Base-by-base conservation (phyloP, 2,888 invertebrate species). In the Camponotus fellah region DNA sequence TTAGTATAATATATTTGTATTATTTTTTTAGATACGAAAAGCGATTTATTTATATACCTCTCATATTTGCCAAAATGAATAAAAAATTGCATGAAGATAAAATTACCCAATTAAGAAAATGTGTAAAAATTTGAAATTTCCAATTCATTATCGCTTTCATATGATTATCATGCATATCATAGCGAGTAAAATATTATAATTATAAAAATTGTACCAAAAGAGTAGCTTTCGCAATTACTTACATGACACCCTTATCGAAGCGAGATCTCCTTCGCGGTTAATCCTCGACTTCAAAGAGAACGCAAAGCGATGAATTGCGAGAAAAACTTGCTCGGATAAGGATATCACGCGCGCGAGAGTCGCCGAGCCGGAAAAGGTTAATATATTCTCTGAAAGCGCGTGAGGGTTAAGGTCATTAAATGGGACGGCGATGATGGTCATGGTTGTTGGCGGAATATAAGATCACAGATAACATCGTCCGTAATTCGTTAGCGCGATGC, bases 351-450 rank as follows among this genome's bases (percentile, higher is more conserved):
- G 68, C 12, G 43, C 53, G 2, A 21, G 8, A 53, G 21, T 34
- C 21, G 58, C 17, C 37, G 34, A 26, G 46, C 17, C 8, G 60
- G 58, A 69, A 79, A 43, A 77, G 58, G 21, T 46, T 60, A 56
- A 71, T 58, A 71, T 26, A 71, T 71, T 71, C 71, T 68, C 32
- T 43, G 68, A 2, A 32, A 8, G 34, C 37, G 34, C 46, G n/a
- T 53, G 60, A 80, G 46, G 46, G 60, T 80, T 80, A 71, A 71
- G 17, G 46, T 64, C 58, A 43, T 79, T 79, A 79, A 71, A 60
- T 60, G 12, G n/a, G 12, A 53, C 6, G 65, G 34, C 21, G 53
- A 37, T n/a, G 69, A 32, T 0, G 72, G 10, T 58, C 64, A 46
- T 46, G 3, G 1, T 37, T 46, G 26, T 43, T 37, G 60, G 34